These are phyloP conservation scores for Drosophila tropicalis DNA, from an alignment of 1,140 invertebrate species.

Conservation along the genomic window DNA sequence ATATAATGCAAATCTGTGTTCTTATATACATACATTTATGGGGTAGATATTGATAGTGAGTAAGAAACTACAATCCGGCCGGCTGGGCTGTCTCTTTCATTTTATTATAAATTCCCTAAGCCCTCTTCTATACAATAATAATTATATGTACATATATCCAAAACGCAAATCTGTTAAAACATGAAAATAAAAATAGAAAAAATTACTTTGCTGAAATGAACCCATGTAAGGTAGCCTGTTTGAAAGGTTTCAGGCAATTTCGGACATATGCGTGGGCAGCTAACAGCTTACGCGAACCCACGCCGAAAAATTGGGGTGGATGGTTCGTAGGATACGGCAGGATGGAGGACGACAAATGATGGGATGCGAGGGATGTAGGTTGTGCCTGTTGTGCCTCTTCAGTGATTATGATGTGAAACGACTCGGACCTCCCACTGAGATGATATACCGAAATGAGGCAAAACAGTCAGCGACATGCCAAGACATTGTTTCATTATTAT, in stretches of 20 bases:
- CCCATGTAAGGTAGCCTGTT: no score
- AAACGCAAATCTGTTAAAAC: not conserved
- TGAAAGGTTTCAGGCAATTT: no score
- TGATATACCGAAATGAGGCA: not conserved
- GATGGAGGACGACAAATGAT: not conserved
- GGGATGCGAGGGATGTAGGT: not conserved
- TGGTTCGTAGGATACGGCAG: not conserved
- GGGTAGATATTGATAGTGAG: not conserved
- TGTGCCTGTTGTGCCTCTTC: not conserved
- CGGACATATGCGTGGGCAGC: not conserved
- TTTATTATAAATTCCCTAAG: not conserved
- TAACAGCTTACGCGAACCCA: no score
- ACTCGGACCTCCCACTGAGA: not conserved
- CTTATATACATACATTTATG: not conserved
- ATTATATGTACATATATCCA: not conserved
- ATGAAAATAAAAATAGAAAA: no score
- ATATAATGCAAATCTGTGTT: slow-evolving; percentile 1
- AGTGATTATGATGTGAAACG: slow-evolving; percentile 6
- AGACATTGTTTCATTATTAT: not conserved
- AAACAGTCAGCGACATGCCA: not conserved
- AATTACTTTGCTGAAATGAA: no score
- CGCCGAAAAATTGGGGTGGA: no score
- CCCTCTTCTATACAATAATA: not conserved
- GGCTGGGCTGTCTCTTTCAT: not conserved
- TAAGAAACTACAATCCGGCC: not conserved